Evolutionary conservation across 2,797 vertebrate genomes (phyloP), one percentile per base, ranked within the genome.

Genomic region (Hipposideros larvatus): DNA sequence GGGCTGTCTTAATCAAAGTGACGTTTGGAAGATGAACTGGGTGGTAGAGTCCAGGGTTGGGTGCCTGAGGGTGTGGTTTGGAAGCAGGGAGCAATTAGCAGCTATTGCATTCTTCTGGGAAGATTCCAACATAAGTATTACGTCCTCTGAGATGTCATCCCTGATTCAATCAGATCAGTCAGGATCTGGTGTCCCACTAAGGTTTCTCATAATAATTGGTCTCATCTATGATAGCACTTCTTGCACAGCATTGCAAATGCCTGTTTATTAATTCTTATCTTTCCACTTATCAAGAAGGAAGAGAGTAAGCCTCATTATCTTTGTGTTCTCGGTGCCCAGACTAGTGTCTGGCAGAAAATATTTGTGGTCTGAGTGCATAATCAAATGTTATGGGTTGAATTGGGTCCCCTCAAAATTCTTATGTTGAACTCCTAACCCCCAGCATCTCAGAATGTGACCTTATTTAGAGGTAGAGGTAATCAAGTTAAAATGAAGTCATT

Each of bases 61-160:
- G 94, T 85, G 43, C 80, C 80, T 77, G 41, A 85, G 31, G 86
- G 91, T 89, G 95, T 92, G 91, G 61, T 90, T 65, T 92, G 53
- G 65, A 96, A 96, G 53, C 28, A 86, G 21, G 16, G 43, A 87
- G 78, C 9, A 66, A 85, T 43, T 85, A 70, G 11, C 55, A 94
- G 22, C 8, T 55, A 37, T 65, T 94, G 57, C 41, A 51, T 48
- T 34, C 83, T 66, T 10, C 26, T 96, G 87, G 79, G 87, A 93
- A 95, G 92, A 68, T 90, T n/a, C 53, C 21, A 51, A 15, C 16
- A 2, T 18, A 85, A 90, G 34, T n/a, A 61, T 51, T 41, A 37
- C 77, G 95, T 96, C 61, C 53, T 83, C 51, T 34, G 55, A 59
- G n/a, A 78, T 19, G 41, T 7, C 61, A 77, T 14, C 31, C 77